Percentiles rank a stretch among this genome's conserved stretches.
These are phyloP conservation scores for Cheilosia vernalis DNA, from an alignment of 2,888 invertebrate genomes.

Conservation along the genomic window DNA sequence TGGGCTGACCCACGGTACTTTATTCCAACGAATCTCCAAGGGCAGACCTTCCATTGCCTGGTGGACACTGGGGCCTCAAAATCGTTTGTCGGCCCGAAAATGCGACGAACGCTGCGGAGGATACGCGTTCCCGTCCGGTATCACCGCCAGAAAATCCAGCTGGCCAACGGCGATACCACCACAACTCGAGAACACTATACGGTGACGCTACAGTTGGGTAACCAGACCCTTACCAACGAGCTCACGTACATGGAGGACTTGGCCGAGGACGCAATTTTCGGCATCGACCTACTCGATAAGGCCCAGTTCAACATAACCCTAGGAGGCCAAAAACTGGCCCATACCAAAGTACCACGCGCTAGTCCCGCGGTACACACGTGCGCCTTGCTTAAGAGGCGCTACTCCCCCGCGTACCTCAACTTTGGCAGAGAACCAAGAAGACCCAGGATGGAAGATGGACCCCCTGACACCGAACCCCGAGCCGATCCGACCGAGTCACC, in stretches of 20 bases:
- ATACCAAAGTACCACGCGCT: not conserved
- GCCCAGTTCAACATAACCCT: no score
- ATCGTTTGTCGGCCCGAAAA: not conserved
- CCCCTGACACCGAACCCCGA: no score
- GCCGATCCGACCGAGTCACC: no score
- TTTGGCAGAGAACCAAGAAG: not conserved
- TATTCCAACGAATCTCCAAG: no score
- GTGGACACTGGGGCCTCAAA: not conserved
- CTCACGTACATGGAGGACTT: no score
- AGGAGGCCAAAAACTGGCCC: no score
- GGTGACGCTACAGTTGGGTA: not conserved
- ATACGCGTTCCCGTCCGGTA: not conserved
- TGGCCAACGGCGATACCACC: not conserved
- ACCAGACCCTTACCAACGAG: not conserved
- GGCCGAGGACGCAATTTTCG: no score
- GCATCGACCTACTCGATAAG: no score
- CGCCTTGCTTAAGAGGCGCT: not conserved
- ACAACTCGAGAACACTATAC: not conserved
- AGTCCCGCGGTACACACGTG: not conserved
- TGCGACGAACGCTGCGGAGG: not conserved
- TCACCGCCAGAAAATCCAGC: not conserved
- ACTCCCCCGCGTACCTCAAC: not conserved
- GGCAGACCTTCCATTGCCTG: no score
- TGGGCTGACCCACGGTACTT: no score
- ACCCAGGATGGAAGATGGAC: no score